Percentiles rank a stretch among this genome's conserved stretches.
phyloP scores from a whole-genome alignment of 2,113 vertebrate genomes.

The Casuarius casuarius region DNA sequence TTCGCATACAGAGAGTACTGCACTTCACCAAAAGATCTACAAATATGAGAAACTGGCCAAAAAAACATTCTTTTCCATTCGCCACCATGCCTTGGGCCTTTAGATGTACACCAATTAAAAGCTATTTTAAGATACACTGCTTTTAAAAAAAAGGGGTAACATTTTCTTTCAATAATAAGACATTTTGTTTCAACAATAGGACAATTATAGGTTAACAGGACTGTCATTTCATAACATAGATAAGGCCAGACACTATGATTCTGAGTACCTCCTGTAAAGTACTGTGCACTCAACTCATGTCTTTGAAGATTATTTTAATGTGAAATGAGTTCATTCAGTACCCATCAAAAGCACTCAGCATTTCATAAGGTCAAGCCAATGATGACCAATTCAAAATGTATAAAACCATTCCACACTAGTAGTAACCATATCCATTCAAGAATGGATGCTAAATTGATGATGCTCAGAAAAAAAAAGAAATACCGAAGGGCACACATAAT shows the following conservation, averaged over 20 bases:
- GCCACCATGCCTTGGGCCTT: not conserved
- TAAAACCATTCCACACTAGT: constrained; percentile 1
- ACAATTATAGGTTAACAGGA: constrained; percentile 54
- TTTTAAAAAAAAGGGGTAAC: constrained; percentile 54
- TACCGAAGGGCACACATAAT: constrained; percentile 59
- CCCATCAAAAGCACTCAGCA: constrained; percentile 4
- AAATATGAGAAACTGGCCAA: constrained; percentile 5
- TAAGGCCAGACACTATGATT: not conserved
- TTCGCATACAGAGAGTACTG: not conserved
- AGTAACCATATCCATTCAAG: constrained; percentile 13
- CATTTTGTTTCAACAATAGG: constrained; percentile 48
- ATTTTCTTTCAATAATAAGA: constrained; percentile 2
- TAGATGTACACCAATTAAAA: constrained; percentile 47
- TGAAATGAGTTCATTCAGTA: not conserved
- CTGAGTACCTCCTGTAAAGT: constrained; percentile 29
- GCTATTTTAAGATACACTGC: constrained; percentile 33
- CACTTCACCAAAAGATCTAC: not conserved
- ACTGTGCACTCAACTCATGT: constrained; percentile 7
- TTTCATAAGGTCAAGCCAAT: constrained; percentile 1
- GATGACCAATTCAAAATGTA: constrained; percentile 54
- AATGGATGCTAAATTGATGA: not conserved
- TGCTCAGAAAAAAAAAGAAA: constrained; percentile 13
- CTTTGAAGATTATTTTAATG: constrained; percentile 7
- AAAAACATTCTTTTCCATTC: not conserved
- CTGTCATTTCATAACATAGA: constrained; percentile 39